phyloP scores from a whole-genome alignment of 2,888 invertebrate genomes.

The Noctua comes region DNA sequence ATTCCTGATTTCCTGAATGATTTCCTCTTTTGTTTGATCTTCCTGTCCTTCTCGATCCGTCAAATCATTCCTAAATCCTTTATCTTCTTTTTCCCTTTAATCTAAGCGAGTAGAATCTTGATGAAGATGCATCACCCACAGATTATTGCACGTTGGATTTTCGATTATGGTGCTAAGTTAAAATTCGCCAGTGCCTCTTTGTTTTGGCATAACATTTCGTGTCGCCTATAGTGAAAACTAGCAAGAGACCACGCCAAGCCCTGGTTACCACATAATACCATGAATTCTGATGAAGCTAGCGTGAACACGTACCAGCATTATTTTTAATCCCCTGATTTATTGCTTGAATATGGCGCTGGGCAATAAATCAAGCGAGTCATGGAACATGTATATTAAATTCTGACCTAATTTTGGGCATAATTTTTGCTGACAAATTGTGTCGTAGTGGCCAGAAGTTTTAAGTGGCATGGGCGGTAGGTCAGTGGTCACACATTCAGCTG shows the following conservation, averaged over 20 bases:
- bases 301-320: constrained; percentile 33
- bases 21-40: no score
- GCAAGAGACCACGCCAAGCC: not conserved
- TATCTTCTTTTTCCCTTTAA: not conserved
- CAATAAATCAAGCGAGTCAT: constrained; percentile 49
- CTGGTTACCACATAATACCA: constrained; percentile 13
- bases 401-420: constrained; percentile 50
- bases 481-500: not conserved
- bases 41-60: no score
- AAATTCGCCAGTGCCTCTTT: not conserved
- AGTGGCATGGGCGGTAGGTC: not conserved
- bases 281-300: constrained; percentile 31
- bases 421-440: constrained; percentile 17
- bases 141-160: not conserved
- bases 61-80: not conserved
- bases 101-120: not conserved
- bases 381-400: constrained; percentile 56
- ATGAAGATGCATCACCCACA: not conserved
- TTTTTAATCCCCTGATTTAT: constrained; percentile 61
- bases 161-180: not conserved
- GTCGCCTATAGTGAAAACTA: not conserved
- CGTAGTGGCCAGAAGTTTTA: not conserved
- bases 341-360: constrained; percentile 42
- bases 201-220: not conserved
- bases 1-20: no score